Percentiles rank a stretch among this genome's conserved stretches.
Evolutionary conservation across 2,113 vertebrate genomes (phyloP).

Genomic region (Apaloderma vittatum): DNA sequence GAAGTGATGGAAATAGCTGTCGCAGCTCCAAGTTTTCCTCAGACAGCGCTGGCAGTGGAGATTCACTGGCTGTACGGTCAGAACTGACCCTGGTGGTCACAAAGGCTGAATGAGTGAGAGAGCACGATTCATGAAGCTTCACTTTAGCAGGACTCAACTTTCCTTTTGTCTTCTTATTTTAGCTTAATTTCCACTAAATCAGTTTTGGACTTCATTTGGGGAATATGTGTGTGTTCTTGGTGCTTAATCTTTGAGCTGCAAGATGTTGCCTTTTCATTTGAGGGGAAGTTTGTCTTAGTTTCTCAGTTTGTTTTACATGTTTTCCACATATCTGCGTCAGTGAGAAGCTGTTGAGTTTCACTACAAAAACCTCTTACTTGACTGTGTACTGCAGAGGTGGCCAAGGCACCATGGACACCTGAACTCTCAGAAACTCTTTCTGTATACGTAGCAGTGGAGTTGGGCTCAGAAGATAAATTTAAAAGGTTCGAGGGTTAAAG

Average conservation of each 20-base stretch:
- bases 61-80: neutral
- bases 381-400: neutral
- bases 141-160: neutral
- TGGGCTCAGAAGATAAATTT: neutral
- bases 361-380: neutral
- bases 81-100: neutral
- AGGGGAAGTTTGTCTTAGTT: neutral
- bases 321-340: neutral
- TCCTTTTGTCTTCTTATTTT: neutral
- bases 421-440: neutral
- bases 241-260: neutral
- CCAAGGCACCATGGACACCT: neutral
- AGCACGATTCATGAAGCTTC: neutral
- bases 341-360: neutral
- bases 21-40: neutral
- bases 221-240: neutral
- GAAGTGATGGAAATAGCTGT: neutral
- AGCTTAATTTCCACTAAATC: neutral
- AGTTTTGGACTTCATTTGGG: neutral
- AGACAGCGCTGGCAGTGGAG: neutral
- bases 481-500: neutral
- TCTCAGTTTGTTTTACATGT: neutral
- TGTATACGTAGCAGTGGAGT: neutral
- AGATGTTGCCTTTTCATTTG: neutral
- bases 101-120: neutral